Evolutionary conservation across 2,797 vertebrate genomes (phyloP).

Genomic region (Sebastes hopkinsi): DNA sequence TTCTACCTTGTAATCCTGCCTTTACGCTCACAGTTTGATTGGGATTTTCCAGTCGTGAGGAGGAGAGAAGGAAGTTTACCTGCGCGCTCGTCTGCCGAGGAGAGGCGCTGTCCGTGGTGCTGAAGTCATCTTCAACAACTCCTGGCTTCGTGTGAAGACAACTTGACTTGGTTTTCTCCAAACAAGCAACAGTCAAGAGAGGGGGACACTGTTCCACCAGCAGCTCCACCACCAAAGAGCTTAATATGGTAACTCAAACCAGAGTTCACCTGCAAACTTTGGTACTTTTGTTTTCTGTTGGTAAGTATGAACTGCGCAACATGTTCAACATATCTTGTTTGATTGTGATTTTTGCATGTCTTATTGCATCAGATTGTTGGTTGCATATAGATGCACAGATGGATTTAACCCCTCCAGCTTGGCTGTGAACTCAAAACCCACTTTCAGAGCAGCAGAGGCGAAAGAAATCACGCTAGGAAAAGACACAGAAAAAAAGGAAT

Average conservation of each 20-base stretch:
- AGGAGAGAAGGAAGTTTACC: constrained; percentile 26
- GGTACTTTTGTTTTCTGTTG: constrained; percentile 63
- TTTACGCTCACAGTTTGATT: background rate
- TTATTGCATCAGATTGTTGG: background rate
- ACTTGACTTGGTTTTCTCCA: background rate
- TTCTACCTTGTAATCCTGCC: background rate
- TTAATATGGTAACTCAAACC: constrained; percentile 72
- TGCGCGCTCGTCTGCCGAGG: constrained; percentile 8
- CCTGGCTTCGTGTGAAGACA: background rate
- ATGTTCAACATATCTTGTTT: background rate
- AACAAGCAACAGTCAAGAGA: constrained; percentile 20
- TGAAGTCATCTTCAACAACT: constrained; percentile 52
- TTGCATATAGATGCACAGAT: background rate
- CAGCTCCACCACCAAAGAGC: constrained; percentile 42
- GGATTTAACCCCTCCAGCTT: background rate
- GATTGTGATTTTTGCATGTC: background rate
- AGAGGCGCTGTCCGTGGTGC: constrained; percentile 80
- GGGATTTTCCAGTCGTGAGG: constrained; percentile 11
- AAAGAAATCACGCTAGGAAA: background rate
- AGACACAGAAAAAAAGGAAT: background rate
- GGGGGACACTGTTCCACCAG: constrained; percentile 26
- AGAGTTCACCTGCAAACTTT: constrained; percentile 61
- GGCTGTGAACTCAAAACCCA: constrained; percentile 26
- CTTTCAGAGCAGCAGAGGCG: background rate
- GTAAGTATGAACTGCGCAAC: constrained; percentile 66